These are phyloP conservation scores for Alca torda DNA, from an alignment of 2,797 vertebrate genomes.

Conservation along the genomic window DNA sequence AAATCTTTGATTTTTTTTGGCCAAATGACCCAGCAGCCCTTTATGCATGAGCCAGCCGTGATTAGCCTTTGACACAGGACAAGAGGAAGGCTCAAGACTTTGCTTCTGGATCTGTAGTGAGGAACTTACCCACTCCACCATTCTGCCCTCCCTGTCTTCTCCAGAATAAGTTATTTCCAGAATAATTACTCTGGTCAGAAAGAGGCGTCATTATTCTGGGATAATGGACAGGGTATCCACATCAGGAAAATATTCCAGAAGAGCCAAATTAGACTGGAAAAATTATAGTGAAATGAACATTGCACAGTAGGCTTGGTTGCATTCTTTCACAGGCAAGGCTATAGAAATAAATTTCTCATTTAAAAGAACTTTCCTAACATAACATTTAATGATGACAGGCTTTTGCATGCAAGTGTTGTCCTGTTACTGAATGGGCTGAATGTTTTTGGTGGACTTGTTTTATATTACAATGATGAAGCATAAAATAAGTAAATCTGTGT, in stretches of 20 bases:
- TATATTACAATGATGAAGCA: not conserved
- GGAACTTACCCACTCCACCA: not conserved
- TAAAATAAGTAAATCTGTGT: not conserved
- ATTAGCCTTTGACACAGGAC: not conserved
- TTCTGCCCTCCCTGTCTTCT: not conserved
- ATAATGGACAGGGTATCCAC: not conserved
- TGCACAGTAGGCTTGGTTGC: not conserved
- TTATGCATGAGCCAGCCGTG: accelerated
- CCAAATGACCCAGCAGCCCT: not conserved
- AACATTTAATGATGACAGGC: not conserved
- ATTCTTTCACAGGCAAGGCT: not conserved
- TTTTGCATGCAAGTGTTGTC: not conserved
- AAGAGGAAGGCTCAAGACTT: not conserved
- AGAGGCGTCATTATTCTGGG: not conserved
- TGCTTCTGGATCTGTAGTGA: not conserved
- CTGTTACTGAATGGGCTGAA: not conserved
- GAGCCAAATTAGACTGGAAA: not conserved
- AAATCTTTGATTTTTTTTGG: not conserved
- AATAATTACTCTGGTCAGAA: not conserved
- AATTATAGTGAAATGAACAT: not conserved
- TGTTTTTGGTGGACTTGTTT: not conserved
- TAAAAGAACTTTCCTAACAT: not conserved
- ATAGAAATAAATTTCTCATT: not conserved
- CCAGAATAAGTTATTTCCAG: not conserved
- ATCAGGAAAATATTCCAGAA: not conserved